Base-by-base conservation (phyloP, 2,797 vertebrate species). In the Pelochelys cantorii region DNA sequence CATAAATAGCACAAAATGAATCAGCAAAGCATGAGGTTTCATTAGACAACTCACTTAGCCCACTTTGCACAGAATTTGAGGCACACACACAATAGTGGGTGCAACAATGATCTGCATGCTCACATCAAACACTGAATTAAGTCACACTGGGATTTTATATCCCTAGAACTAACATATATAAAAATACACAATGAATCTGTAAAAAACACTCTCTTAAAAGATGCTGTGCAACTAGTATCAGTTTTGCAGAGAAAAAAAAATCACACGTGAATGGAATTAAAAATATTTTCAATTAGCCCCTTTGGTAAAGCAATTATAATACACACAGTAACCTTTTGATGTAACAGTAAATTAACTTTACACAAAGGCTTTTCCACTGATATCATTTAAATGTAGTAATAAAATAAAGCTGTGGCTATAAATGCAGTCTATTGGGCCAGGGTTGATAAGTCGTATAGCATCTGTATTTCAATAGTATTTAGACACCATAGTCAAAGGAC, bases 261-360 rank as follows among this genome's bases (percentile, higher is more conserved):
- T 55, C 75, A 81, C n/a, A 92, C 55, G 79, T 57, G 55, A 74
- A 84, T 0, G 55, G 34, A 83, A 92, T n/a, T 87, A 78, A 54
- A 84, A 93, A 75, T 0, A 86, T 78, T 83, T 4, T 83, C 93
- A 90, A 95, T 87, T 87, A 91, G 55, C 55, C 91, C 85, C 90
- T 94, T 52, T 88, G 85, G 59, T 83, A 89, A 1, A 37, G 71
- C 84, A 93, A 71, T 48, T 52, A 55, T 91, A 83, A 75, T 53
- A 84, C 6, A 1, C 3, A 0, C 42, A 48, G 8, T 2, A 90
- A n/a, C 29, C 93, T 84, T 87, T 0, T 83, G 52, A 93, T 86
- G 25, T 65, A 9, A 92, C 0, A 85, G 83, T 79, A 86, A 91
- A 94, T 74, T 55, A 86, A 48, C 85, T 90, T 59, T 48, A 48